These are phyloP conservation scores for Cinclus mexicanus DNA, from an alignment of 2,113 vertebrate species.

Conservation along the genomic window DNA sequence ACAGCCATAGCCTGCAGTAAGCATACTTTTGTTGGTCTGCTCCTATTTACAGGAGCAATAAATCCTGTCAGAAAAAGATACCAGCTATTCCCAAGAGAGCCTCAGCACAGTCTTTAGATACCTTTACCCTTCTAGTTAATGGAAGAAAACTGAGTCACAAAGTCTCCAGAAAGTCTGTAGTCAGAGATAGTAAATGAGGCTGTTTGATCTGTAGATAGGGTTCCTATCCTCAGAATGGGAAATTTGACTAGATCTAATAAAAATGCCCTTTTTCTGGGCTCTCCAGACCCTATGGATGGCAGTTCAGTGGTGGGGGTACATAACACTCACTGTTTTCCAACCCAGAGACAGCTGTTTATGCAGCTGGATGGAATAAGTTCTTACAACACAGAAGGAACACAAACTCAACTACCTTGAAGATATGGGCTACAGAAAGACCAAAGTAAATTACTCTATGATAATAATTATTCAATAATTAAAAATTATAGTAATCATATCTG, in stretches of 20 bases:
- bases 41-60: background rate
- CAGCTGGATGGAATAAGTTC: background rate
- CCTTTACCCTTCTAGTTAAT: background rate
- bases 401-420: background rate
- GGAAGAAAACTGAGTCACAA: background rate
- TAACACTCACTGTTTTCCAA: background rate
- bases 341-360: background rate
- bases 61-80: background rate
- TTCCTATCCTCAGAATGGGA: background rate
- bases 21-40: background rate
- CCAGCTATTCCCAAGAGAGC: background rate
- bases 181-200: background rate
- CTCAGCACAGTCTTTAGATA: background rate
- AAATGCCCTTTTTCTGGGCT: background rate
- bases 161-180: background rate
- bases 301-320: background rate
- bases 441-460: background rate
- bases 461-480: slow-evolving; percentile 50
- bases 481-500: background rate
- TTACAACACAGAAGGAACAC: background rate
- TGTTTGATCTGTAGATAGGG: background rate
- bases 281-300: background rate
- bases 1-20: background rate
- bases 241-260: background rate
- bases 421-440: background rate